These are phyloP conservation scores for Ophion ventricosus DNA, from an alignment of 2,888 invertebrate genomes.

Conservation along the genomic window DNA sequence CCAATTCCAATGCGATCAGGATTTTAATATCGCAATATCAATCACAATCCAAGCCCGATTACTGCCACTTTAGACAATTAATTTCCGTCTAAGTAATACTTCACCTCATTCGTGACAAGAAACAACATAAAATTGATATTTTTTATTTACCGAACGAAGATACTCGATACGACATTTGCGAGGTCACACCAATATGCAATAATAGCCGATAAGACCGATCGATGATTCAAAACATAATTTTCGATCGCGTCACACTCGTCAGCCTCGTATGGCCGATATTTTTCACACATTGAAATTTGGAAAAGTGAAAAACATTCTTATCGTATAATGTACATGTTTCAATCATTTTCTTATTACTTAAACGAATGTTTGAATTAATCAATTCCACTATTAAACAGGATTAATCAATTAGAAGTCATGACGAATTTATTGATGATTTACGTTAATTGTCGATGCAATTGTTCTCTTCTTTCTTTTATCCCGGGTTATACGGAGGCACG, in stretches of 20 bases:
- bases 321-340: background rate
- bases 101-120: background rate
- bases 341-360: background rate
- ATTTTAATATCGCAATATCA: background rate
- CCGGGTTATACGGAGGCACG: background rate
- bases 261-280: background rate
- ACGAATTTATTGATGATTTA: background rate
- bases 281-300: background rate
- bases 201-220: slow-evolving; percentile 20
- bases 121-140: background rate
- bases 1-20: slow-evolving; percentile 7
- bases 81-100: background rate
- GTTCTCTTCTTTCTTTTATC: background rate
- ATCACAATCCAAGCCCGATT: background rate
- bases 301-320: background rate
- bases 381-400: background rate
- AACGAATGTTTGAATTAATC: background rate
- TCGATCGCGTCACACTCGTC: background rate
- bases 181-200: background rate
- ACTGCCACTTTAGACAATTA: background rate
- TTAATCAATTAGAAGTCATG: background rate
- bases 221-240: slow-evolving; percentile 9
- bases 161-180: slow-evolving; percentile 6
- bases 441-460: background rate
- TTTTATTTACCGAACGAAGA: background rate